Evolutionary conservation across 1,140 invertebrate genomes (phyloP).

Genomic region (Heliconius eleuchia): DNA sequence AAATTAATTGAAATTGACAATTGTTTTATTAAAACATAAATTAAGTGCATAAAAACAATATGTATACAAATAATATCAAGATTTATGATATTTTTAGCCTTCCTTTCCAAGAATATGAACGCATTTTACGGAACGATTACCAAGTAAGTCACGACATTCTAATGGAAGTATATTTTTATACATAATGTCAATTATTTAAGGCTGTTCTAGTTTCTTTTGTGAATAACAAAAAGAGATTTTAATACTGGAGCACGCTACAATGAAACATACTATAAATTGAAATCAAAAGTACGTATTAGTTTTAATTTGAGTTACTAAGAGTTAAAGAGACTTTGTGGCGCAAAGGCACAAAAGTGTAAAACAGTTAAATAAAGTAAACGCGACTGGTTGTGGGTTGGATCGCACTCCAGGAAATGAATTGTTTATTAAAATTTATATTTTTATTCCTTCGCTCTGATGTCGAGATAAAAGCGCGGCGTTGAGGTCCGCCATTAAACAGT

Average conservation of each 20-base stretch:
- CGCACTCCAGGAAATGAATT: too few relatives aligned
- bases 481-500: too few relatives aligned
- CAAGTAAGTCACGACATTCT: slow-evolving; percentile 11
- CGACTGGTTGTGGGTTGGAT: too few relatives aligned
- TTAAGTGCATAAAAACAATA: background rate
- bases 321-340: too few relatives aligned
- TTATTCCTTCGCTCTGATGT: too few relatives aligned
- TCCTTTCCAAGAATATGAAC: slow-evolving; percentile 2
- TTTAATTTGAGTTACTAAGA: too few relatives aligned
- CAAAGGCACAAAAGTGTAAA: too few relatives aligned
- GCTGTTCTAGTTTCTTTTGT: slow-evolving; percentile 1
- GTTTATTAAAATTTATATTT: too few relatives aligned
- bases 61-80: background rate
- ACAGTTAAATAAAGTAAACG: too few relatives aligned
- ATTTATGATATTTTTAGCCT: background rate
- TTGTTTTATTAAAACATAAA: background rate
- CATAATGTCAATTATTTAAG: slow-evolving; percentile 9
- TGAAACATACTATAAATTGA: background rate
- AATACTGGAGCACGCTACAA: background rate
- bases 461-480: too few relatives aligned
- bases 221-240: background rate
- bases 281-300: background rate
- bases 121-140: slow-evolving; percentile 4
- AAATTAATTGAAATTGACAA: background rate
- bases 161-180: background rate